phyloP scores from a whole-genome alignment of 92 coral and sea anemone genomes.

The Phenganax stokvisi region DNA sequence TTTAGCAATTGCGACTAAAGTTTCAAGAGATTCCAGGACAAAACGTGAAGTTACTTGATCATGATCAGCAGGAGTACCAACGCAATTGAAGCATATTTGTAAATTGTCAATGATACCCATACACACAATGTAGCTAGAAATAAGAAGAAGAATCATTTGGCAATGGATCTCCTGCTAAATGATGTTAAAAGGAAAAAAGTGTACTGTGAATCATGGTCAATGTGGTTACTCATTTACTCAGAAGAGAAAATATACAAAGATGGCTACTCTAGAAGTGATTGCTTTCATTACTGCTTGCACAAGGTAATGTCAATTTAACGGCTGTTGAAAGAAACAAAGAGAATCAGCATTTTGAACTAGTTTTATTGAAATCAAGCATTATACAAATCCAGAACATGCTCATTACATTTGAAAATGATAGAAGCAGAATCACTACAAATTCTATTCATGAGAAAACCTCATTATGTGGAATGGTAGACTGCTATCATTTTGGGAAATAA shows the following conservation, averaged over 20 bases:
- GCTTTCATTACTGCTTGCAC: no score
- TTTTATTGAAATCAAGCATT: no score
- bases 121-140: slow-evolving; percentile 79
- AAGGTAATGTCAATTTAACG: no score
- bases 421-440: no score
- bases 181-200: not conserved
- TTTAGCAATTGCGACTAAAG: slow-evolving; percentile 66
- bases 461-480: no score
- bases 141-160: not conserved
- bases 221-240: not conserved
- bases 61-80: slow-evolving; percentile 71
- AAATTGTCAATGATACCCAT: slow-evolving; percentile 82
- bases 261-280: no score
- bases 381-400: no score
- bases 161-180: not conserved
- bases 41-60: slow-evolving; percentile 60
- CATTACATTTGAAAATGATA: no score
- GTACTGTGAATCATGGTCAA: not conserved
- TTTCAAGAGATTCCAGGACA: slow-evolving; percentile 66
- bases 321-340: no score
- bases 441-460: no score
- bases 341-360: no score
- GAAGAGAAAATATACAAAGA: not conserved
- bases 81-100: slow-evolving; percentile 53
- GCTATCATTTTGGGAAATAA: no score